Percentiles rank a stretch among this genome's conserved stretches.
Evolutionary conservation across 1,140 invertebrate species (phyloP).

Genomic region (Zaprionus ornatus): DNA sequence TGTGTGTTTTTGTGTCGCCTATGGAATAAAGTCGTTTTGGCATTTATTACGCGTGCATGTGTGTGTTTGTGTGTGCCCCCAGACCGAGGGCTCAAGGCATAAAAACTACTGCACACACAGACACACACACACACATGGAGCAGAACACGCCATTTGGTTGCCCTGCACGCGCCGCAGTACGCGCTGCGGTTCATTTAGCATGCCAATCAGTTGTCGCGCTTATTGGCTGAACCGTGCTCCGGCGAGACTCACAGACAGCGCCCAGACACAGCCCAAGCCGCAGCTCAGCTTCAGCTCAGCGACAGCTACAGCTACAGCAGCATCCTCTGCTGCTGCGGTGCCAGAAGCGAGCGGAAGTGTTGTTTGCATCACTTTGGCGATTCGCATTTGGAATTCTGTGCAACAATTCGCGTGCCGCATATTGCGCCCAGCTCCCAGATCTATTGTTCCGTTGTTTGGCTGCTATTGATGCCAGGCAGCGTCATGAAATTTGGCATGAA

Average conservation of each 20-base stretch:
- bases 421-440: conserved; percentile 40
- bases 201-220: conserved; percentile 72
- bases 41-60: conserved; percentile 51
- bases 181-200: conserved; percentile 64
- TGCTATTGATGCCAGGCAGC: conserved; percentile 30
- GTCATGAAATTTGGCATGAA: conserved; percentile 42
- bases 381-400: conserved; percentile 51
- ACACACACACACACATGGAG: background rate
- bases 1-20: conserved; percentile 13
- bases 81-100: conserved; percentile 4
- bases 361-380: conserved; percentile 29
- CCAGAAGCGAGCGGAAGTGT: conserved; percentile 48
- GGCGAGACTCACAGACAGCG: background rate
- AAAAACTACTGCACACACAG: conserved; percentile 27
- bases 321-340: background rate
- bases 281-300: conserved; percentile 11
- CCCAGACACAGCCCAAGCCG: conserved; percentile 3
- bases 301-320: background rate
- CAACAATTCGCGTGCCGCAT: conserved; percentile 53
- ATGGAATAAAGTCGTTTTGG: conserved; percentile 60
- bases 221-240: conserved; percentile 50
- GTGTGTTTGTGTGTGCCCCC: conserved; percentile 2
- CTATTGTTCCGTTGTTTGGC: conserved; percentile 56
- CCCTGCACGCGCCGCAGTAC: conserved; percentile 37
- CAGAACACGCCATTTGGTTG: background rate